Conservation (phyloP, 1,140 invertebrate species). For the Tetragnatha versicolor region DNA sequence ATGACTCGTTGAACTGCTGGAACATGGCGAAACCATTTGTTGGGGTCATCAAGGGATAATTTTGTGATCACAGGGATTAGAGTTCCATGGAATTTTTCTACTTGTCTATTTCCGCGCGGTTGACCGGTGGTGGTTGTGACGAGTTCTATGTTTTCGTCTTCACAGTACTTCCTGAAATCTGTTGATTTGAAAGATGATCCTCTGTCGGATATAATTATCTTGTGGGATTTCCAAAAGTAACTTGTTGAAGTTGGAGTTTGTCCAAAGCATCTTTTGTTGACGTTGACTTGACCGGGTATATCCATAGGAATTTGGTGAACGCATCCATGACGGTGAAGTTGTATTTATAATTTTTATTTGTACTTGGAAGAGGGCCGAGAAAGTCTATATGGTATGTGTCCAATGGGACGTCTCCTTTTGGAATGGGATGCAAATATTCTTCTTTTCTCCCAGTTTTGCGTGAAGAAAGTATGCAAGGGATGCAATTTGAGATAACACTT, state of each 20-base stretch:
- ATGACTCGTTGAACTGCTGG: background rate
- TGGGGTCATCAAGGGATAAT: background rate
- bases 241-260: slow-evolving; percentile 10
- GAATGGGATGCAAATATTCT: background rate
- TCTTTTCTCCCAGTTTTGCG: background rate
- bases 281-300: slow-evolving; percentile 20
- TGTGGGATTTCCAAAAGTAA: background rate
- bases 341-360: slow-evolving; percentile 8
- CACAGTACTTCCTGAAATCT: slow-evolving; percentile 7
- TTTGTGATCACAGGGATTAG: slow-evolving; percentile 7
- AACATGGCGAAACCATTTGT: background rate
- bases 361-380: background rate
- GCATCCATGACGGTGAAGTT: slow-evolving; percentile 6
- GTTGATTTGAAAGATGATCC: background rate
- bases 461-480: slow-evolving; percentile 4
- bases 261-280: slow-evolving; percentile 5
- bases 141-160: background rate
- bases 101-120: background rate
- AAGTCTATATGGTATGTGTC: slow-evolving; percentile 27
- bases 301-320: slow-evolving; percentile 6
- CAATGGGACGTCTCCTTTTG: background rate
- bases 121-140: background rate
- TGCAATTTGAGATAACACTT: background rate
- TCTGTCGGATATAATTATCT: background rate
- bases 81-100: background rate